A percentile compares a stretch with the other conserved stretches of the same genome.
These are phyloP conservation scores for Acanthococcus lagerstroemiae DNA, from an alignment of 2,888 invertebrate genomes.

Conservation along the genomic window DNA sequence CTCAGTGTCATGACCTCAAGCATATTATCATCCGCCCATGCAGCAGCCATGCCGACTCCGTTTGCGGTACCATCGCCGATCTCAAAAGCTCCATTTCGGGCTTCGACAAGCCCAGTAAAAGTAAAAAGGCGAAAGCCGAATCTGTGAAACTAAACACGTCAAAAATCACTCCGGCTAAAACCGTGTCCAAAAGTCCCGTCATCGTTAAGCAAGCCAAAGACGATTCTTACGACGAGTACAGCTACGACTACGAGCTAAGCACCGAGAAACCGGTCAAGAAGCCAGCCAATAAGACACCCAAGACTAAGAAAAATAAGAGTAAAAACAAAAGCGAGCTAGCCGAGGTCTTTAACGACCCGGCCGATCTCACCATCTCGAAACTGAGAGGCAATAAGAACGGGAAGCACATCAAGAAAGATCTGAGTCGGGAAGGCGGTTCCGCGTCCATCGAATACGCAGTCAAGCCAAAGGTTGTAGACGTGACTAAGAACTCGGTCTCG, in stretches of 20 bases:
- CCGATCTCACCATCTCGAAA: not conserved
- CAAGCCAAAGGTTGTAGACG: not conserved
- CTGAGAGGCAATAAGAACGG: not conserved
- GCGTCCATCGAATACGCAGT: not conserved
- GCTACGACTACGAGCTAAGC: not conserved
- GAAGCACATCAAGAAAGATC: constrained; percentile 6
- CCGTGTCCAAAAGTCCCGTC: not conserved
- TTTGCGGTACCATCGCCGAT: not conserved
- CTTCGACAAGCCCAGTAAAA: not conserved
- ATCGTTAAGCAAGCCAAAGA: too few relatives aligned
- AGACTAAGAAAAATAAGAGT: not conserved
- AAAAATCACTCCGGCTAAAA: too few relatives aligned
- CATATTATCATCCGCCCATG: not conserved
- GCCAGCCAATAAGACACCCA: not conserved
- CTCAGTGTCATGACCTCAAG: not conserved
- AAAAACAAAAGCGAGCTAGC: too few relatives aligned
- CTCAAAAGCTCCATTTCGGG: not conserved
- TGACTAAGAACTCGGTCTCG: not conserved
- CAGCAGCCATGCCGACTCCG: not conserved
- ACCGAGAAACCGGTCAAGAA: not conserved
- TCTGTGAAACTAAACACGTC: too few relatives aligned
- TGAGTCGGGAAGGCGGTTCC: not conserved
- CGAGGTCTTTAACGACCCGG: not conserved
- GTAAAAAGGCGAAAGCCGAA: too few relatives aligned
- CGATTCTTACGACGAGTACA: not conserved